Evolutionary conservation across 2,888 invertebrate genomes (phyloP).

Genomic region (Selenia dentaria): DNA sequence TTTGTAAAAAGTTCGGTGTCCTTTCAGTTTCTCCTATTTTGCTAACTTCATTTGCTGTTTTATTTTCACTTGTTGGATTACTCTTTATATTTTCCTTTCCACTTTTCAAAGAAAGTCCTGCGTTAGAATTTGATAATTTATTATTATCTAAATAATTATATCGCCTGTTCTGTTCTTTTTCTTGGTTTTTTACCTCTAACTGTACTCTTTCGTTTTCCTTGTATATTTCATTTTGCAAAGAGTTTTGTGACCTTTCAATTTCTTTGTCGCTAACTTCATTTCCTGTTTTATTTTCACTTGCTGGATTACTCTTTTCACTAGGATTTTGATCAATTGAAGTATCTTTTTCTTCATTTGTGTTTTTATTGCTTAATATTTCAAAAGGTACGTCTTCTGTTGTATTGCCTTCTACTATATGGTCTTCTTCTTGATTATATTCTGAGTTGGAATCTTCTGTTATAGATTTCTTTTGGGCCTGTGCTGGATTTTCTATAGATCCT

Average conservation of each 20-base stretch:
- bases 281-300: constrained; percentile 13
- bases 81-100: constrained; percentile 43
- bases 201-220: constrained; percentile 1
- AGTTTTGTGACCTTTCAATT: constrained; percentile 4
- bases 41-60: too few species aligned
- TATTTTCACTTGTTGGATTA: too few species aligned
- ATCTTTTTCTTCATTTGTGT: constrained; percentile 16
- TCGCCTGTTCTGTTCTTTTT: constrained; percentile 25
- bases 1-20: too few species aligned
- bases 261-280: constrained; percentile 1
- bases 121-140: constrained; percentile 54
- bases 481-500: constrained; percentile 10
- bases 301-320: constrained; percentile 9
- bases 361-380: not conserved
- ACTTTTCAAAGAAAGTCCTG: constrained; percentile 46
- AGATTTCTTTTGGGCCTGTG: not conserved
- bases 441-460: not conserved
- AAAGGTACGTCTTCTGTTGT: not conserved
- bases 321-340: constrained; percentile 7
- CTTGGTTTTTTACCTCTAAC: not conserved
- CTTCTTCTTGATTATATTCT: not conserved
- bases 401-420: not conserved
- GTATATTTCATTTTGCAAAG: not conserved
- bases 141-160: constrained; percentile 66
- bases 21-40: too few species aligned